phyloP scores from a whole-genome alignment of 2,797 vertebrate species.

The Poeciliopsis presidionis region DNA sequence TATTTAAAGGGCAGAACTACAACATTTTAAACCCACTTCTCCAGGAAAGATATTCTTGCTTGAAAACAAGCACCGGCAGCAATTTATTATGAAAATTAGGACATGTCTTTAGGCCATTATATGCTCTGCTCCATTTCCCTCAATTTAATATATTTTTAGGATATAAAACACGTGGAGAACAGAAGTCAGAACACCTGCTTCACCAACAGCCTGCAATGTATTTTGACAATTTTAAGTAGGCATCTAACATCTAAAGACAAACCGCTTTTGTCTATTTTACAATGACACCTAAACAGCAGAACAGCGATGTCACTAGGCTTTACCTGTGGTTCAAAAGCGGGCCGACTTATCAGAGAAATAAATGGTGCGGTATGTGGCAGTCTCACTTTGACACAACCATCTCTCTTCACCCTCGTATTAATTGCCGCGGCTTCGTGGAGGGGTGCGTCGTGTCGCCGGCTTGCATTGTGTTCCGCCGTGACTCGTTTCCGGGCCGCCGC shows the following conservation, averaged over 20 bases:
- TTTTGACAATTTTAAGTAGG: background rate
- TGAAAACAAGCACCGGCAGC: background rate
- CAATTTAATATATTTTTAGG: background rate
- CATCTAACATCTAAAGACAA: background rate
- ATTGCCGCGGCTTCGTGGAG: conserved; percentile 36
- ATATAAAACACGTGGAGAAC: background rate
- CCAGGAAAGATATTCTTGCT: background rate
- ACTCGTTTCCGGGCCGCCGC: conserved; percentile 21
- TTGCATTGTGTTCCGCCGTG: conserved; percentile 38
- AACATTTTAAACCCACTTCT: background rate
- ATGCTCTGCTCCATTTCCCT: background rate
- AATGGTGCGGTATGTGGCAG: background rate
- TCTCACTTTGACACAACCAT: conserved; percentile 38
- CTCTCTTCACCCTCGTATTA: conserved; percentile 46
- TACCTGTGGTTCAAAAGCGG: background rate
- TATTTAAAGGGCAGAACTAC: conserved; percentile 1
- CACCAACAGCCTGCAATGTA: background rate
- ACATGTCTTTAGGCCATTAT: background rate
- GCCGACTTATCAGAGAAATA: background rate
- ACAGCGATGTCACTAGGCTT: background rate
- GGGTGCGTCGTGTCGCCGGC: conserved; percentile 30
- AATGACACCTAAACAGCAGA: background rate
- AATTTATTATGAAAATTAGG: background rate
- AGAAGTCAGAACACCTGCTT: background rate
- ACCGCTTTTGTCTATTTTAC: background rate